These are phyloP conservation scores for Scaptomyza montana DNA, from an alignment of 1,140 invertebrate species.

Conservation along the genomic window DNA sequence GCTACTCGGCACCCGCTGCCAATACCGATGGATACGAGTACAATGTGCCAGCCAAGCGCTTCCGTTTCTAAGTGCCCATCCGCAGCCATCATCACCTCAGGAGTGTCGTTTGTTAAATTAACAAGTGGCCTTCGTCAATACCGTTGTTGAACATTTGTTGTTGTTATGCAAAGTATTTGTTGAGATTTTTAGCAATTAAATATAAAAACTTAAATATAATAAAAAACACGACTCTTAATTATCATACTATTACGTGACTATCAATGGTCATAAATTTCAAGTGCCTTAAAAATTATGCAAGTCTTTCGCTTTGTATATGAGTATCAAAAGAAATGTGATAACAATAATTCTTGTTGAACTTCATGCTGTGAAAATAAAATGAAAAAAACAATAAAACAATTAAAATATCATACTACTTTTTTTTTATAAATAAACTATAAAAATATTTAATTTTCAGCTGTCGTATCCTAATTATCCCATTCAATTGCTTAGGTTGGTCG, in stretches of 20 bases:
- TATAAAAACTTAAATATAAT: constrained; percentile 57
- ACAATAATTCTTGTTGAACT: constrained; percentile 29
- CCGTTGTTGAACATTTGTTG: constrained; percentile 77
- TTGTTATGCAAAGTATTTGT: constrained; percentile 79
- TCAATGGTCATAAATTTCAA: constrained; percentile 20
- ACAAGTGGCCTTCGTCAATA: constrained; percentile 47
- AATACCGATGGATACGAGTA: constrained; percentile 66
- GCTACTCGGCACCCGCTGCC: constrained; percentile 42
- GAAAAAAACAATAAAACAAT: neutral
- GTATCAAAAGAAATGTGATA: constrained; percentile 13
- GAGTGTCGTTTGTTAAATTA: constrained; percentile 68
- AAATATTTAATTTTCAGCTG: no score
- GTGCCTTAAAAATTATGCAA: constrained; percentile 37
- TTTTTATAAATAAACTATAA: no score
- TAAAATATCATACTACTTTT: no score
- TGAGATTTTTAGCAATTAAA: constrained; percentile 77
- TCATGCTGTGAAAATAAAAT: constrained; percentile 1
- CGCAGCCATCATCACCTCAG: constrained; percentile 18
- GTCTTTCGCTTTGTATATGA: constrained; percentile 9
- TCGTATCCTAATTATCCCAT: no score
- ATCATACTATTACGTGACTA: constrained; percentile 18
- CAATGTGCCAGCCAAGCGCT: constrained; percentile 74
- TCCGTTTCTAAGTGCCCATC: constrained; percentile 69
- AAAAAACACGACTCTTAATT: constrained; percentile 27
- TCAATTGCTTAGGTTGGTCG: no score